These are phyloP conservation scores for Oryzaephilus surinamensis DNA, from an alignment of 1,140 invertebrate species.

Conservation along the genomic window DNA sequence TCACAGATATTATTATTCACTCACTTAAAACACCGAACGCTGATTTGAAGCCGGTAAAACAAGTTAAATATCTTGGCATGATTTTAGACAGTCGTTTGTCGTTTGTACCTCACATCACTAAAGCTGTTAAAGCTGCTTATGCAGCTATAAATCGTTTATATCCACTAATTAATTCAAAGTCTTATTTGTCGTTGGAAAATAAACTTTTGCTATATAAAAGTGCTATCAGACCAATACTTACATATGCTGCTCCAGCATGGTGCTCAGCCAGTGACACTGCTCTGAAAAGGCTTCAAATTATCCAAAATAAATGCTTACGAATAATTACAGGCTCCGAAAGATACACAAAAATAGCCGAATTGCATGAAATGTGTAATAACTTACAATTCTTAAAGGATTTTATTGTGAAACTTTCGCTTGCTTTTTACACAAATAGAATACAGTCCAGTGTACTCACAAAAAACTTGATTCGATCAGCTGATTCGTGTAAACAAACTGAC, in stretches of 20 bases:
- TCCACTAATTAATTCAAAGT: neutral
- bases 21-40: no score
- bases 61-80: constrained; percentile 1
- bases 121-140: neutral
- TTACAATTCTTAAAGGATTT: neutral
- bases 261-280: neutral
- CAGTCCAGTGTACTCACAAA: neutral
- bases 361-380: neutral
- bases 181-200: neutral
- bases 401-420: neutral
- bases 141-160: neutral
- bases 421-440: neutral
- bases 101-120: neutral
- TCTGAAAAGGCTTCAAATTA: neutral
- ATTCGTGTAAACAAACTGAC: no score
- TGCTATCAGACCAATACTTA: constrained; percentile 1
- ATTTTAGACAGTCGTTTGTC: neutral
- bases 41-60: neutral
- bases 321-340: neutral
- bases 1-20: no score
- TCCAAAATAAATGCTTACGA: constrained; percentile 3
- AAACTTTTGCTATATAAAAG: neutral
- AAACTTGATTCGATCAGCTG: no score
- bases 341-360: constrained; percentile 2
- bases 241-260: constrained; percentile 3